Base-by-base conservation (phyloP, 2,113 vertebrate species). In the Poicephalus meyeri region DNA sequence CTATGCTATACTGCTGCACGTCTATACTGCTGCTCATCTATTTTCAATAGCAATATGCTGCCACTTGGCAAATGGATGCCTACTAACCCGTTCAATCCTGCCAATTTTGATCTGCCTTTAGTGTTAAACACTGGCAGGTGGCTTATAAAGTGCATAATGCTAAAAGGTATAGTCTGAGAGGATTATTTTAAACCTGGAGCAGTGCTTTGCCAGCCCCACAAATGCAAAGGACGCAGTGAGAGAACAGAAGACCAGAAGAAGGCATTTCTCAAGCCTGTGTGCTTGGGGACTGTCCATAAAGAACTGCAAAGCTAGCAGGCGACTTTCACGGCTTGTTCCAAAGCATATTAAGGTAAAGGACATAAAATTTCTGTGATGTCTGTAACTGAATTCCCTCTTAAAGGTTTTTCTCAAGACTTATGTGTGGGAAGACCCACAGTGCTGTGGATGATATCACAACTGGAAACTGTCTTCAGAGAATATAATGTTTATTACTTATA, bases 381-480 rank as follows among this genome's bases (percentile, higher is more conserved):
- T 86, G 92, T 80, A 78, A 37, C 64, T 68, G 76, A 91, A 92
- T 94, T 96, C 68, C 86, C 71, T 58, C 31, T 3, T 2, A 33
- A 72, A 91, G 47, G 20, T 95, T 91, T 92, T 49, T 83, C 68
- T 91, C 63, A 64, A 74, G 68, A 80, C 68, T 66, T 64, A 6
- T 15, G 25, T 80, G 68, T 83, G 58, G 71, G 71, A 90, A 95
- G 71, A 20, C 39, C 55, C 74, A 72, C 55, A 72, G 79, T 69
- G 68, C 41, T 91, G 69, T 2, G 6, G 88, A 88, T 93, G 71
- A 82, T 82, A 86, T 63, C 90, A 91, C 86, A 82, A 64, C 81
- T 89, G 81, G 65, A 90, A 92, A 80, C 64, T 88, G 94, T 88
- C 86, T 52, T 96, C 83, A 92, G 72, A 94, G 41, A 91, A 69